Evolutionary conservation across 2,888 invertebrate genomes (phyloP), one percentile per base, ranked within the genome.

Genomic region (Lysandra coridon): DNA sequence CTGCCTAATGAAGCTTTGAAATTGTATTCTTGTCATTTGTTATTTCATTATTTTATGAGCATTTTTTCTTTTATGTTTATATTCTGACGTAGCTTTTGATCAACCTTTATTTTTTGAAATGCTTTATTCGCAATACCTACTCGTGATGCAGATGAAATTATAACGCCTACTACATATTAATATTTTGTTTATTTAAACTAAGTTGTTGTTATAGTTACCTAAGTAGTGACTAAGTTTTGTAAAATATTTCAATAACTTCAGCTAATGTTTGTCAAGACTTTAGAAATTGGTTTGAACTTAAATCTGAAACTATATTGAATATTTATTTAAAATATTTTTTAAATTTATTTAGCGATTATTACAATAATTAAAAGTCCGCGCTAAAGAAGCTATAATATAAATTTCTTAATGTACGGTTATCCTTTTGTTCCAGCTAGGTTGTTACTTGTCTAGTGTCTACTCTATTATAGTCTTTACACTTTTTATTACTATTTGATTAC

Each of bases 41-140:
- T 69, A 14, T 69, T 33, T 23, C 33, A 37, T 69, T 69, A 37
- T 69, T 69, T 69, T 14, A 14, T 69, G 7, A 33, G 69, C 30
- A 30, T 64, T 64, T 64, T 64, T 64, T 64, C 64, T 12, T 64
- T 12, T 64, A 30, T 30, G 64, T 64, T 12, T 30, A 69, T 17
- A 33, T 69, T 69, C 69, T 69, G 33, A 37, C 69, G 33, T 69
- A 69, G 69, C 69, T 69, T 69, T 69, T 69, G 33, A 69, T 69
- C 69, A 69, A 33, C 33, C 33, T 12, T 33, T 69, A 69, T 69
- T 69, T 64, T 69, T 69, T 69, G 14, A 14, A 33, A 69, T 5
- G 69, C 33, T 33, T 69, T 69, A 5, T 69, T 33, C 33, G 64
- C 37, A 69, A 69, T 69, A 33, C 69, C 14, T 5, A 37, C 33